Evolutionary conservation across 2,113 vertebrate genomes (phyloP), one percentile per base, ranked within the genome.

Genomic region (Corythoichthys intestinalis): DNA sequence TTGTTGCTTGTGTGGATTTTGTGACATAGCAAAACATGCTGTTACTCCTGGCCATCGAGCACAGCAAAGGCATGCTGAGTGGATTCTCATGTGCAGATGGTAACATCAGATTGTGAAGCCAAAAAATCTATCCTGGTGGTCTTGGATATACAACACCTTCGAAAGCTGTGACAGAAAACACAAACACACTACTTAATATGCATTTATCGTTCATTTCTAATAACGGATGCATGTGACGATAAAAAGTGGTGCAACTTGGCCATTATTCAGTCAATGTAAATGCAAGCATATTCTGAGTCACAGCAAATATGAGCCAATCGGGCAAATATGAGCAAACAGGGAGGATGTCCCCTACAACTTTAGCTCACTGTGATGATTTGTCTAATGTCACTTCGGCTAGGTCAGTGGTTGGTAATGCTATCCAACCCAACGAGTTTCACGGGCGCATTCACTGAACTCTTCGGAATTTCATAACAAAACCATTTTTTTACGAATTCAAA

Each of bases 371-470:
- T 71, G 66, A 80, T 70, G 65, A 77, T 78, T 82, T 80, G 75
- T 85, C 79, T 83, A 84, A 83, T 88, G 90, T 90, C 88, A 86
- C 70, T 82, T 79, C 78, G 85, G 82, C 88, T 89, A 87, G 20
- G 20, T 28, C 20, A 28, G 20, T 28, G 20, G 20, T 28, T 28
- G 20, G 20, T 28, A 28, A 28, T 28, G 20, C 20, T 28, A 28
- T 28, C 20, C 1, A 28, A 28, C 20, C 20, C 20, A 28, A 28
- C 20, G 20, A 28, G 20, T 28, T 28, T 28, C 20, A 28, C 20
- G 20, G 20, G 20, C 20, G 20, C 20, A 28, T 28, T 28, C 20
- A 28, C 20, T 28, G 20, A 28, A 28, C 20, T 28, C 20, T 28
- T 28, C 20, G 20, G 20, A 28, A 28, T 28, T 28, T 28, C 20